Evolutionary conservation across 1,140 invertebrate genomes (phyloP), one percentile per base, ranked within the genome.

Genomic region (Megathymus violae): DNA sequence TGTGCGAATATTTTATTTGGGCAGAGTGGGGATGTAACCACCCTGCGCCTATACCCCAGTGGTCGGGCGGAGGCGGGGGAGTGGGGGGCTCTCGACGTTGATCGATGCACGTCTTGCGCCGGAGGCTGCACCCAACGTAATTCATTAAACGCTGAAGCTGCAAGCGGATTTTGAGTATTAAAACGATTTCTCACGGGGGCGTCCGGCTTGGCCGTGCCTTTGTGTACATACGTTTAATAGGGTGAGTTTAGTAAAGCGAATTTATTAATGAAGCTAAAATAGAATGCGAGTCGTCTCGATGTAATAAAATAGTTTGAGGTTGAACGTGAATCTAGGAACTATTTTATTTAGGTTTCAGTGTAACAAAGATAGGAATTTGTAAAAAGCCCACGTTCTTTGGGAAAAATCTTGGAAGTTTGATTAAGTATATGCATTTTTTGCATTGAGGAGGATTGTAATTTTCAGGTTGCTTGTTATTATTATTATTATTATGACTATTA

Each of bases 101-200:
- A 90, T 90, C 88, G 88, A 90, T 90, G 88, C 84, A 85, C 84
- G 84, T 90, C 88, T 90, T 90, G 88, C 88, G 88, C 88, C 84
- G 81, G 88, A 90, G 88, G 88, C 88, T 90, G 88, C 85, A 82
- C n/a, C 80, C 85, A 81, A 88, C 84, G 88, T 90, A 90, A 90
- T 90, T 90, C 88, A 90, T 90, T 90, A 88, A 90, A 89, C 81
- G 85, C 77, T 88, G 80, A 89, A 89, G 87, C 85, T 89, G 82
- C 84, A 86, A 82, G 80, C 84, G 87, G 87, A 88, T 88, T 89
- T 89, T 89, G 85, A 82, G 87, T 85, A 89, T 88, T 85, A 88
- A 89, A 89, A 86, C 85, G 80, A 88, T 89, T 89, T 86, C 85
- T 88, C 83, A 85, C 80, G 78, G 81, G 41, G 76, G 74, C 82